Base-by-base conservation (phyloP, 2,113 vertebrate species). In the Lates calcarifer region DNA sequence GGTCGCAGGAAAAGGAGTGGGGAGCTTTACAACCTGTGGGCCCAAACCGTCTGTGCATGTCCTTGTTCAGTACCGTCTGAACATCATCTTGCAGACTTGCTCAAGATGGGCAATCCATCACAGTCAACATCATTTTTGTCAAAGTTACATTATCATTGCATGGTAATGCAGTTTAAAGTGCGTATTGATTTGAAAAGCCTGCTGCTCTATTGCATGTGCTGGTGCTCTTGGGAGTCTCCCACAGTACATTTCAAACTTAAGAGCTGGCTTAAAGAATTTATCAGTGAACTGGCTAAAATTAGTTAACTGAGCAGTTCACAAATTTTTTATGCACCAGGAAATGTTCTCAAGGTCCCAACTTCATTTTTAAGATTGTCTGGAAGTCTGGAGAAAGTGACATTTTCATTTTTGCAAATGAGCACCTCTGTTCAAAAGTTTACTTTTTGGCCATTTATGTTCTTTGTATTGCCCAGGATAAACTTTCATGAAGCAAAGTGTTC, bases 121-220 rank as follows among this genome's bases (percentile, higher is more conserved):
- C 41, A 61, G 63, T 74, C 74, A 64, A 43, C 75, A 66, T 43
- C 10, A 55, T 79, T 71, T 82, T 71, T 78, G 49, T 78, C 49
- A 77, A 31, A 79, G 75, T 74, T 67, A 65, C 70, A 86, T 79
- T 66, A 75, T 75, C 80, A 71, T 76, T 75, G 60, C 65, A 76
- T 70, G 53, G 33, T 55, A 74, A 82, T 82, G 65, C 79, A 82
- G 64, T 76, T 76, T 76, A 80, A 58, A 68, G 45, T 80, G 67
- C 0, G 5, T 77, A 82, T 68, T 77, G 62, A 87, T 87, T 71
- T 68, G 55, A 67, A 72, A 83, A 67, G 66, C 31, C 66, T 67
- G 60, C 72, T 41, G n/a, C 13, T 22, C 14, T 26, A 26, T 73
- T 60, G 43, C 61, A 79, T 43, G 61, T 72, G 45, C 60, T 14